phyloP scores from a whole-genome alignment of 2,113 vertebrate species.

The Ictalurus punctatus region DNA sequence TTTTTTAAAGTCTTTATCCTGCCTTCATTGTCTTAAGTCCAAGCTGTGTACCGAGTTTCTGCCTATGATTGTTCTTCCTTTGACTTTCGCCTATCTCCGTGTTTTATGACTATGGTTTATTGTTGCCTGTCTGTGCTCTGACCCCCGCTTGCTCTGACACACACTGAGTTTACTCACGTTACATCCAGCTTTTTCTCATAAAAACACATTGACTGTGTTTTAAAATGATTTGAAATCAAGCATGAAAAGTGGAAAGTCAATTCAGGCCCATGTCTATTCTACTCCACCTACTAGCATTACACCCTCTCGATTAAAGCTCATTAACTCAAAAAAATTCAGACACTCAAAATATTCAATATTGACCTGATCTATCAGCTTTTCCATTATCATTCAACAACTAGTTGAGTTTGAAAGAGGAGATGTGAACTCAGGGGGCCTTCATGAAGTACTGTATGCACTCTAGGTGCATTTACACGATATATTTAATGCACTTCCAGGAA shows the following conservation, averaged over 20 bases:
- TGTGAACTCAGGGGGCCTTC: background rate
- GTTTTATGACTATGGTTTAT: background rate
- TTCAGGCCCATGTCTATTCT: background rate
- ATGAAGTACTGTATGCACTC: background rate
- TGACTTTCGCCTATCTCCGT: background rate
- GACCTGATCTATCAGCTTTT: background rate
- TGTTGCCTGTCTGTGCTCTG: background rate
- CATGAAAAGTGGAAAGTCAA: background rate
- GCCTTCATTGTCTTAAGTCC: background rate
- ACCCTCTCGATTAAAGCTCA: background rate
- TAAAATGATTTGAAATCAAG: background rate
- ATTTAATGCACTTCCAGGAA: slow-evolving; percentile 11
- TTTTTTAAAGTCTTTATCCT: background rate
- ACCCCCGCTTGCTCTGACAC: background rate
- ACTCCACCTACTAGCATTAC: background rate
- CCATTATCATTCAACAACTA: background rate
- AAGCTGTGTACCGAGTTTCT: background rate
- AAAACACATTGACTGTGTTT: background rate
- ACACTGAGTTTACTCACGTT: background rate
- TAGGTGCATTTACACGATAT: background rate
- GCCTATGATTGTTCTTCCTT: background rate
- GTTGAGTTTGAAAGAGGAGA: background rate
- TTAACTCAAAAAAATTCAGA: background rate
- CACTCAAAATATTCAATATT: background rate
- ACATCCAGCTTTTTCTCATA: background rate